Evolutionary conservation across 2,797 vertebrate genomes (phyloP).

Genomic region (Gallirallus australis): DNA sequence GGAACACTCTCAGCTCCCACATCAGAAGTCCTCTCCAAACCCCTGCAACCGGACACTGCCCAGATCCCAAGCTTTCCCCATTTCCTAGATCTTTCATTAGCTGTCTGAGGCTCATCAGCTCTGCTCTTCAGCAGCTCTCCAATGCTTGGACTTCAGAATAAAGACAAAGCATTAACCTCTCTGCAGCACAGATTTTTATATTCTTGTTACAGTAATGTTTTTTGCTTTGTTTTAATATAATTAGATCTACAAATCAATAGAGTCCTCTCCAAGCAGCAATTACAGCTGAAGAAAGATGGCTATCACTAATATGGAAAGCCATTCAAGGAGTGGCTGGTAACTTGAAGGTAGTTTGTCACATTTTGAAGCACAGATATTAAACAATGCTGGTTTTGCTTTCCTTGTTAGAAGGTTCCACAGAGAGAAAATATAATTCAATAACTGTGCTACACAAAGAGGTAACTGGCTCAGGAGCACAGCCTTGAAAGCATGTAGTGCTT

Average conservation of each 20-base stretch:
- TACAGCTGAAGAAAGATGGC: not conserved
- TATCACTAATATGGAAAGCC: not conserved
- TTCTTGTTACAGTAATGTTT: not conserved
- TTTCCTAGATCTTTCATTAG: not conserved
- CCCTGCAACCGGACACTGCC: not conserved
- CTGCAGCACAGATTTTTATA: not conserved
- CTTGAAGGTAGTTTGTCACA: not conserved
- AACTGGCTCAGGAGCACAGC: not conserved
- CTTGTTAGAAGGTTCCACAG: not conserved
- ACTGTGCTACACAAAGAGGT: not conserved
- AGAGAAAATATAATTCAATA: not conserved
- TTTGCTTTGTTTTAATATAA: not conserved
- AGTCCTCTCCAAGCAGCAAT: not conserved
- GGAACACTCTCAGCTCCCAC: fast-evolving
- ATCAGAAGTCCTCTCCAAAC: not conserved
- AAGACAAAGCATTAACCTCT: not conserved
- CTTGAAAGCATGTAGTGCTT: not conserved
- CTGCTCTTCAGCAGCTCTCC: not conserved
- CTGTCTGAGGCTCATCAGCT: not conserved
- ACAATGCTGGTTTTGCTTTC: fast-evolving
- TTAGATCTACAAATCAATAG: not conserved
- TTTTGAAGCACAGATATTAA: not conserved
- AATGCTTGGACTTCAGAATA: not conserved
- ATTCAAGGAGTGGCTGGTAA: not conserved
- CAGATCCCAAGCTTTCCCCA: not conserved